Base-by-base conservation (phyloP, 2,888 invertebrate species). In the Coremacera marginata region DNA sequence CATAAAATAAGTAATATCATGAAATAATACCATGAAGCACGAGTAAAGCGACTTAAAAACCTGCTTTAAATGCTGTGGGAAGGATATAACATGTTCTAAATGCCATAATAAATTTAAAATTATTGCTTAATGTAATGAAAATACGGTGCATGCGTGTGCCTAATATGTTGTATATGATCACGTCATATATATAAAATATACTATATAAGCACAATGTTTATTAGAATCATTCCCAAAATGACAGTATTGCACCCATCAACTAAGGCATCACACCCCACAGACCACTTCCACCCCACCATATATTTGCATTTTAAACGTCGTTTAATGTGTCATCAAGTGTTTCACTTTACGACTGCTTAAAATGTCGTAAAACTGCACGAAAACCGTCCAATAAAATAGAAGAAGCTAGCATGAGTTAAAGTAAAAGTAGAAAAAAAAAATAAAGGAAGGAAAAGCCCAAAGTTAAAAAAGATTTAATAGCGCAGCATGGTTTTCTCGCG, bases 241-340 rank as follows among this genome's bases (percentile, higher is more conserved):
- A 44, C 44, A 11, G 14, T 11, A 44, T 11, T 11, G 11, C 44
- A 44, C 2, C 44, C 44, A 44, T 2, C 44, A 44, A 44, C 44
- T 44, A 14, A 44, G 11, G 37, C 14, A 44, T 44, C 2, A 11
- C 14, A 44, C 1, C 11, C 11, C 44, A 44, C 44, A 37, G 4
- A 8, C 37, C 37, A 37, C 37, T 25, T 51, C 7, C 14, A 51
- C 70, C 49, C 14, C n/a, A n/a, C n/a, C 25, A 82, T 82, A 82
- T 84, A 85, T 85, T 86, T 86, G 83, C 84, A 86, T 84, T 84
- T 84, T 84, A 84, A 85, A 84, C 84, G 85, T 80, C 86, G 83
- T 86, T 86, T 86, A 87, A 86, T 87, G 86, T 84, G 84, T 83
- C 87, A 86, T 87, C 86, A 87, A 87, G 87, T 87, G 87, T 86